These are phyloP conservation scores for Apis florea DNA, from an alignment of 1,140 invertebrate genomes.

Conservation along the genomic window DNA sequence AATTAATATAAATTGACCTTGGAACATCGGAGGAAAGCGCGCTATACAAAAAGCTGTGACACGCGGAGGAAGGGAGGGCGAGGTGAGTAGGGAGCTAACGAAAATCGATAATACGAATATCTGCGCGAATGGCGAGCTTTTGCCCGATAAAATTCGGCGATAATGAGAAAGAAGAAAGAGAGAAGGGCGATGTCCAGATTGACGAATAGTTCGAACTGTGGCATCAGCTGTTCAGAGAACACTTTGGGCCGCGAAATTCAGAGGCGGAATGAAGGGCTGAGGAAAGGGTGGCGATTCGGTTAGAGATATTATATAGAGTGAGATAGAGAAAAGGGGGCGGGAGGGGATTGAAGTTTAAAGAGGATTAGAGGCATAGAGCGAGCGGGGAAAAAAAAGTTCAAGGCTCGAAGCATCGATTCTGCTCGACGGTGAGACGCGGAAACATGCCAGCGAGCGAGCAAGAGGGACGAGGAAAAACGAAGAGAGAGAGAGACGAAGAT, in stretches of 20 bases:
- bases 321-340: background rate
- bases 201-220: constrained; percentile 10
- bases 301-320: background rate
- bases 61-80: background rate
- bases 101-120: constrained; percentile 33
- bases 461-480: background rate
- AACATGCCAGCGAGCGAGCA: constrained; percentile 18
- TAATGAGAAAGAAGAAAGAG: constrained; percentile 16
- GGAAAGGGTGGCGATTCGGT: background rate
- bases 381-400: constrained; percentile 55
- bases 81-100: constrained; percentile 2
- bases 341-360: background rate
- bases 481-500: background rate
- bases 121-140: constrained; percentile 40
- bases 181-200: too few species aligned
- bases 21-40: background rate
- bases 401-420: constrained; percentile 61
- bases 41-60: constrained; percentile 21
- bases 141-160: constrained; percentile 14
- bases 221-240: constrained; percentile 34
- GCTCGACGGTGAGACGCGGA: background rate
- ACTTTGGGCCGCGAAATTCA: constrained; percentile 47
- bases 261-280: too few species aligned
- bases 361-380: constrained; percentile 17
- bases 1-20: constrained; percentile 31